Evolutionary conservation across 2,797 vertebrate species (phyloP).

Genomic region (Rhynchonycteris naso): DNA sequence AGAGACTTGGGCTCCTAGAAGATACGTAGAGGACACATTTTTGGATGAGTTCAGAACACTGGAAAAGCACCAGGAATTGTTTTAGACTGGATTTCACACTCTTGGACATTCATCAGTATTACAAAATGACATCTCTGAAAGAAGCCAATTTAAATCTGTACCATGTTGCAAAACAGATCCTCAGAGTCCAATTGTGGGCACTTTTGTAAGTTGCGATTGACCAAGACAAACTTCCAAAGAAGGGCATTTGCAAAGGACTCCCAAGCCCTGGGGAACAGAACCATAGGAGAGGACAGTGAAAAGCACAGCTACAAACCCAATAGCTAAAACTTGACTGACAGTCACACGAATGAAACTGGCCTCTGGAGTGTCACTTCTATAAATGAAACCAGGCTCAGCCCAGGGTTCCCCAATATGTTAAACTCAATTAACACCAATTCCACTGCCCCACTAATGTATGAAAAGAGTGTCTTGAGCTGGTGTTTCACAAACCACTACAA

Average conservation of each 20-base stretch:
- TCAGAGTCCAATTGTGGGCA: slow-evolving; percentile 70
- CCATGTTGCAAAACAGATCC: slow-evolving; percentile 74
- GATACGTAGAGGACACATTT: slow-evolving; percentile 17
- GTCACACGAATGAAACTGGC: background rate
- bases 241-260: slow-evolving; percentile 64
- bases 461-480: background rate
- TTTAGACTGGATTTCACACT: slow-evolving; percentile 60
- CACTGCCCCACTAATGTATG: background rate
- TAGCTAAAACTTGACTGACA: background rate
- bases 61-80: slow-evolving; percentile 71
- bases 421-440: background rate
- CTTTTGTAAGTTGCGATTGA: slow-evolving; percentile 67
- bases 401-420: background rate
- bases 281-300: background rate
- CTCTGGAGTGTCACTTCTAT: slow-evolving; percentile 12
- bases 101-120: slow-evolving; percentile 68
- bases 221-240: slow-evolving; percentile 64
- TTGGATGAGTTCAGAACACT: slow-evolving; percentile 44
- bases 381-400: slow-evolving; percentile 18
- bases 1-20: slow-evolving; percentile 42
- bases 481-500: slow-evolving; percentile 55
- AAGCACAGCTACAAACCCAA: slow-evolving; percentile 34
- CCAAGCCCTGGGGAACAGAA: slow-evolving; percentile 21
- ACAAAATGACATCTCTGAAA: slow-evolving; percentile 66
- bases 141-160: slow-evolving; percentile 43